Percentiles rank a stretch among this genome's conserved stretches.
phyloP scores from a whole-genome alignment of 2,797 vertebrate species.

The Aphelocoma californica region DNA sequence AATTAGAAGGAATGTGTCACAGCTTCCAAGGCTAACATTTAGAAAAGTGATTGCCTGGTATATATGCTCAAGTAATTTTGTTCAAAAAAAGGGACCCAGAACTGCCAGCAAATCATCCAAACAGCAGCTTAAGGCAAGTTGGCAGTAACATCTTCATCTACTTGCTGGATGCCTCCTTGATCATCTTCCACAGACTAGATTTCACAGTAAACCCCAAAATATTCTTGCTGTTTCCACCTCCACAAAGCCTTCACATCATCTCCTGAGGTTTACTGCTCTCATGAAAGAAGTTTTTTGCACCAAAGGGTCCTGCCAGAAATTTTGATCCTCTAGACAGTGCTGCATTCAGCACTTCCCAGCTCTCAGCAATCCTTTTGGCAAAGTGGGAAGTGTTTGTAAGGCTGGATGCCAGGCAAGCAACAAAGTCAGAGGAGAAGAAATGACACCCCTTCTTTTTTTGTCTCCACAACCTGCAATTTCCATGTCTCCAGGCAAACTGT shows the following conservation, averaged over 20 bases:
- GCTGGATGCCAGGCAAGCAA: neutral
- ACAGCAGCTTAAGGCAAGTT: neutral
- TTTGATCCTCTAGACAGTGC: neutral
- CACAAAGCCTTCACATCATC: neutral
- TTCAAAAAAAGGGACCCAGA: rapidly evolving
- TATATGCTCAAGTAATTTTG: neutral
- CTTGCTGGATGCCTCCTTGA: neutral
- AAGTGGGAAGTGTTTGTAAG: neutral
- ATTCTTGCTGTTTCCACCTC: neutral
- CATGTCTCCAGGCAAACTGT: neutral
- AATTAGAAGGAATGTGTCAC: neutral
- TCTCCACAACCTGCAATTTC: neutral
- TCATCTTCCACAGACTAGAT: neutral
- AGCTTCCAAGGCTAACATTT: neutral
- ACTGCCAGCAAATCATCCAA: neutral
- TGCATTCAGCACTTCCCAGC: neutral
- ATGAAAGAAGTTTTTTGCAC: neutral
- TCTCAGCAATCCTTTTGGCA: neutral
- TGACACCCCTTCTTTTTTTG: neutral
- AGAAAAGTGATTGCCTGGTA: neutral
- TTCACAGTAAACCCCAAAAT: neutral
- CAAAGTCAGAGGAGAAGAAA: neutral
- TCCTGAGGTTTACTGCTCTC: neutral
- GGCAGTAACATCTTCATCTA: neutral
- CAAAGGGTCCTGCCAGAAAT: neutral